These are phyloP conservation scores for Grantiella picta DNA, from an alignment of 2,113 vertebrate species.

Conservation along the genomic window DNA sequence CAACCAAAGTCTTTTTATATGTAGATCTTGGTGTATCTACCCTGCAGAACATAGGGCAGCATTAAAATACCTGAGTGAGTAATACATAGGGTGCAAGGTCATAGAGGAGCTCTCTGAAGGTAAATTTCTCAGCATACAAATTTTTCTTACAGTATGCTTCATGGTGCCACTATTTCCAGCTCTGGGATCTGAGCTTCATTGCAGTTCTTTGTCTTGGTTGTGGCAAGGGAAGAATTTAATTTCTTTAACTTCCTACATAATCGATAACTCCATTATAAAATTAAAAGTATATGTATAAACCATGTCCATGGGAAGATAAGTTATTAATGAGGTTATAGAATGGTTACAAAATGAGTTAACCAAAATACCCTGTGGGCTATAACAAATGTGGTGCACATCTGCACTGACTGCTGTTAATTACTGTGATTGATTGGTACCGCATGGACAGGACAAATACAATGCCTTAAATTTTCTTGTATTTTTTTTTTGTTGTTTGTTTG, in stretches of 20 bases:
- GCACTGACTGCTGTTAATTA: background rate
- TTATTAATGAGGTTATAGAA: background rate
- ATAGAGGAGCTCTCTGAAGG: background rate
- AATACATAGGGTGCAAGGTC: accelerated
- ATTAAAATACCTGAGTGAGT: background rate
- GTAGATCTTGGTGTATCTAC: background rate
- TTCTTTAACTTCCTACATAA: background rate
- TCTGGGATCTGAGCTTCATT: background rate
- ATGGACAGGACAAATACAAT: background rate
- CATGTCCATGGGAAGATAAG: background rate
- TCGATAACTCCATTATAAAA: background rate
- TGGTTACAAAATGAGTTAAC: background rate
- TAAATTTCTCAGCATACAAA: background rate
- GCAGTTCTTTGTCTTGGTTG: background rate
- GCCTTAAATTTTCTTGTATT: background rate
- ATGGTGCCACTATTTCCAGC: background rate
- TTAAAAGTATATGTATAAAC: slow-evolving; percentile 3
- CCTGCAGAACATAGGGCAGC: background rate
- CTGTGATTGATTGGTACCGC: background rate
- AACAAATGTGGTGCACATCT: background rate
- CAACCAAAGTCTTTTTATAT: background rate
- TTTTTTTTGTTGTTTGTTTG: no score
- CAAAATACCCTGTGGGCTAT: background rate
- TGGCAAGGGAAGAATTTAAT: background rate
- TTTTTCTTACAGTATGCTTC: background rate